phyloP scores from a whole-genome alignment of 2,797 vertebrate genomes.

The Holocentrus rufus region DNA sequence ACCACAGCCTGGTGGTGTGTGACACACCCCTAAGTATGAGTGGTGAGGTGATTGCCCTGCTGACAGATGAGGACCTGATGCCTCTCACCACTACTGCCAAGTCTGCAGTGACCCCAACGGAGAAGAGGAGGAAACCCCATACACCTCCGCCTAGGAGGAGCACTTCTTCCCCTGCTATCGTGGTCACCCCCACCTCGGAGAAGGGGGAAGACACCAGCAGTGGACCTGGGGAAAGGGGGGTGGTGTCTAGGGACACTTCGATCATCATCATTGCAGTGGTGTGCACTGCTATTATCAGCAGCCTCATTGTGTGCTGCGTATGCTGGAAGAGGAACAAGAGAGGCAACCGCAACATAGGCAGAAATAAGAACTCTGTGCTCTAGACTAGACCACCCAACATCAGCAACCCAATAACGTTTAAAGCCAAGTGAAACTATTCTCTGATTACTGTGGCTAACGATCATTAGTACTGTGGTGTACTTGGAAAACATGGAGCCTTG shows the following conservation, averaged over 20 bases:
- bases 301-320: constrained; percentile 66
- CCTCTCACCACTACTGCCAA: constrained; percentile 39
- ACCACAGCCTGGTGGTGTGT: constrained; percentile 82
- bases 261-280: constrained; percentile 72
- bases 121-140: constrained; percentile 54
- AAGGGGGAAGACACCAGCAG: constrained; percentile 40
- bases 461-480: constrained; percentile 1
- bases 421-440: constrained; percentile 32
- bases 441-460: constrained; percentile 32
- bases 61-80: constrained; percentile 66
- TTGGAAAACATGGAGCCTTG: constrained; percentile 13
- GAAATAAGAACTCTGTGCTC: constrained; percentile 73
- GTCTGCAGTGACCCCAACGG: constrained; percentile 52
- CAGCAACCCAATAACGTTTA: constrained; percentile 26
- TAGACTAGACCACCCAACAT: constrained; percentile 46
- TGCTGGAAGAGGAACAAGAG: constrained; percentile 76
- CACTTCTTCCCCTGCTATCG: constrained; percentile 65
- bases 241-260: constrained; percentile 24
- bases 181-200: constrained; percentile 60
- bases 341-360: constrained; percentile 69
- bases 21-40: constrained; percentile 73
- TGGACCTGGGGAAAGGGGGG: constrained; percentile 34
- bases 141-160: constrained; percentile 58
- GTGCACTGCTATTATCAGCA: constrained; percentile 70
- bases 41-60: constrained; percentile 72